Evolutionary conservation across 1,140 invertebrate species (phyloP), one percentile per base, ranked within the genome.

Genomic region (Arion vulgaris): DNA sequence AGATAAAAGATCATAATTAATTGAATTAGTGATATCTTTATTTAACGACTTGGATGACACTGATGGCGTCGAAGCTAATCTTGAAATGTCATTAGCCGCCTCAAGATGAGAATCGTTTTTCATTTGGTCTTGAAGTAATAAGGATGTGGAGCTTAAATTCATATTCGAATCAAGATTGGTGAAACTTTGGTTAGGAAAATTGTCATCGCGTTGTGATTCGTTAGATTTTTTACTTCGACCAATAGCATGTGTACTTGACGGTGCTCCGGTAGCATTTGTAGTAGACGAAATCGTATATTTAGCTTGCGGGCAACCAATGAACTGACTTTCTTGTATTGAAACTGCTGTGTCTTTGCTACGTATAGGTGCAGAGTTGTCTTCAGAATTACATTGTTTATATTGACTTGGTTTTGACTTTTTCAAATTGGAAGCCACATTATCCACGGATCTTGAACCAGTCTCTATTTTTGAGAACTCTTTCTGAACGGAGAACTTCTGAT

Each of bases 11-110:
- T 69, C 66, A 23, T 49, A 53, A 7, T 49, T 5, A n/a, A 1
- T 51, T 2, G 36, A 0, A 28, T 66, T 23, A 7, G 28, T 0
- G 38, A 38, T 11, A 4, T 80, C 78, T 71, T 80, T 71, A 26
- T 28, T 49, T 69, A 51, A 45, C 45, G 78, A 80, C 15, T 23
- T 13, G 4, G 66, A 71, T 17, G 78, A 80, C 11, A 28, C 49
- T 34, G 38, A 71, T 28, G 66, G 49, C 36, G 78, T 28, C 13
- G 78, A 51, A 32, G 62, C 32, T 32, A 78, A 66, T 0, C 19
- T 23, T 28, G 26, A 26, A 51, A 19, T 45, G 26, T 62, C 57
- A n/a, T 5, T 7, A 0, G 32, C 19, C 36, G 38, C 36, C n/a
- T 41, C 11, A 1, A 45, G 71, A 11, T 19, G 39, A 23, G 26